These are phyloP conservation scores for Erpobdella octoculata DNA, from an alignment of 2,888 invertebrate species.

Conservation along the genomic window DNA sequence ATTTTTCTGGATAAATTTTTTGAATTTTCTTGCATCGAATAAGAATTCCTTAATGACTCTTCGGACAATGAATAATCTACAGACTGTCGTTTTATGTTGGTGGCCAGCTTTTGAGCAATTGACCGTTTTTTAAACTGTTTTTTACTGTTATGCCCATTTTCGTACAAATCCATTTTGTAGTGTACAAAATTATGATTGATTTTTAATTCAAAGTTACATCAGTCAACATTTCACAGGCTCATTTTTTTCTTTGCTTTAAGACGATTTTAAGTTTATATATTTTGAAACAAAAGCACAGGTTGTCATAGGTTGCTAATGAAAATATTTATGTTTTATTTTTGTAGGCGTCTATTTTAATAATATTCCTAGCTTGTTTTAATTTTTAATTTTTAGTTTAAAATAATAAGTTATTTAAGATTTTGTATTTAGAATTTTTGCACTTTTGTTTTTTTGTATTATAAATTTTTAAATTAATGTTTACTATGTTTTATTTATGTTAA, in stretches of 20 bases:
- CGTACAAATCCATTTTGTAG: conserved; percentile 3
- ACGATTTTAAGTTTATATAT: too few species aligned
- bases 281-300: too few species aligned
- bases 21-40: neutral
- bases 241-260: too few species aligned
- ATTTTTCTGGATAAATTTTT: neutral
- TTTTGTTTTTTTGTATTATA: neutral
- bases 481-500: too few species aligned
- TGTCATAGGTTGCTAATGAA: conserved; percentile 9
- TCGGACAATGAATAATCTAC: too few species aligned
- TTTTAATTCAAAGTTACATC: neutral
- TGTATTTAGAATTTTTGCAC: neutral
- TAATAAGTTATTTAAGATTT: neutral
- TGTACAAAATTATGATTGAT: neutral
- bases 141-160: neutral
- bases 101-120: conserved; percentile 6
- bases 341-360: neutral
- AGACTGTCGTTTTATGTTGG: neutral
- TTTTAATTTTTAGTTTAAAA: neutral
- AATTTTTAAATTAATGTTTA: too few species aligned
- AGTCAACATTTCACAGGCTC: neutral
- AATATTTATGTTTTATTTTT: neutral
- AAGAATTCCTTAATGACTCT: neutral
- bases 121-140: neutral
- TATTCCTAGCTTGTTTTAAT: neutral